phyloP scores from a whole-genome alignment of 1,140 invertebrate species.

The Brachionus asplanchnoidis region DNA sequence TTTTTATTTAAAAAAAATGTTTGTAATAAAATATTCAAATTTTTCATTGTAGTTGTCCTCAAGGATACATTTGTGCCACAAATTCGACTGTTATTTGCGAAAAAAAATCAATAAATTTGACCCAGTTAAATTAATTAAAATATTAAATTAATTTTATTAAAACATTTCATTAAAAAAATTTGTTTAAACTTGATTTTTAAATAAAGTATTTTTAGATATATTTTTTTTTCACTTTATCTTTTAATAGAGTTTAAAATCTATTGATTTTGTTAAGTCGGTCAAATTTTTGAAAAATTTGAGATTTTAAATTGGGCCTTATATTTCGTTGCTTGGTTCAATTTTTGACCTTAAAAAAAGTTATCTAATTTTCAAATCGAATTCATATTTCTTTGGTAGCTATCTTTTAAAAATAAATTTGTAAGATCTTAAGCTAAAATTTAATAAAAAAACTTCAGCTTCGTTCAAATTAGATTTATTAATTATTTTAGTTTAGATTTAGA shows the following conservation, averaged over 20 bases:
- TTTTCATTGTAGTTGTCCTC: not conserved
- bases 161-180: not conserved
- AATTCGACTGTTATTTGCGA: not conserved
- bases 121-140: not conserved
- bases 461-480: no score
- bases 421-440: no score
- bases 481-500: no score
- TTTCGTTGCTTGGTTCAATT: no score
- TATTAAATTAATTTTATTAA: not conserved
- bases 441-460: no score
- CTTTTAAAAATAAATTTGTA: no score
- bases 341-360: no score
- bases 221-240: not conserved
- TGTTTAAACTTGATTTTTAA: not conserved
- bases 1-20: not conserved
- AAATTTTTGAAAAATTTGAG: no score
- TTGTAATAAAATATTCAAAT: not conserved
- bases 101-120: not conserved
- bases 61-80: not conserved
- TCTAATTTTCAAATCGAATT: no score
- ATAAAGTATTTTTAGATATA: not conserved
- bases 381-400: no score
- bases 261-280: not conserved
- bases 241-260: conserved; percentile 1
- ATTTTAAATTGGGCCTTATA: no score